A percentile compares a stretch with the other conserved stretches of the same genome.
phyloP scores from a whole-genome alignment of 2,113 vertebrate genomes.

The Dermatemys mawii region DNA sequence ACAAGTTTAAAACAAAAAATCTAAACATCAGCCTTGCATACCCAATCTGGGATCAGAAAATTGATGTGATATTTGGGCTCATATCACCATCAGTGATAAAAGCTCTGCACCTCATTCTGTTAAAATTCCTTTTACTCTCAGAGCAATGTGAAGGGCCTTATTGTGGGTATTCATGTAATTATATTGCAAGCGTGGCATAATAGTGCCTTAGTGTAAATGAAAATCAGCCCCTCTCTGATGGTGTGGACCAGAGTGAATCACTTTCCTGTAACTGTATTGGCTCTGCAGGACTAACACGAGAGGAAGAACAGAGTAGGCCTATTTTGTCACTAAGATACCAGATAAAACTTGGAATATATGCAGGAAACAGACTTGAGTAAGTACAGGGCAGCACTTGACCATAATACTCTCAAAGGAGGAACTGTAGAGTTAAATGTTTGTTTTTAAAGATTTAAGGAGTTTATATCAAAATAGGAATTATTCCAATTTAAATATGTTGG shows the following conservation, averaged over 20 bases:
- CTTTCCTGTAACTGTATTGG: background rate
- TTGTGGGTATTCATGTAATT: background rate
- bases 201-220: background rate
- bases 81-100: background rate
- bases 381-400: conserved; percentile 42
- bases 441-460: background rate
- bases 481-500: background rate
- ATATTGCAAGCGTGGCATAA: background rate
- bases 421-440: background rate
- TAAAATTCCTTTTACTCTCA: background rate
- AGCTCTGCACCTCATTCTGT: background rate
- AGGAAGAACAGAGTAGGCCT: background rate
- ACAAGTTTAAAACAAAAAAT: background rate
- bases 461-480: background rate
- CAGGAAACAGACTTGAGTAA: background rate
- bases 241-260: background rate
- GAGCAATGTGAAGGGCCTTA: background rate
- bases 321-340: background rate
- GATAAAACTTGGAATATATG: background rate
- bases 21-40: background rate
- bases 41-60: background rate
- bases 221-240: accelerated
- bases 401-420: background rate
- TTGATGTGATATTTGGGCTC: background rate
- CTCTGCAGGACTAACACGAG: background rate